phyloP scores from a whole-genome alignment of 35 echinoderm and acorn worm genomes.

The Heliocidaris erythrogramma region DNA sequence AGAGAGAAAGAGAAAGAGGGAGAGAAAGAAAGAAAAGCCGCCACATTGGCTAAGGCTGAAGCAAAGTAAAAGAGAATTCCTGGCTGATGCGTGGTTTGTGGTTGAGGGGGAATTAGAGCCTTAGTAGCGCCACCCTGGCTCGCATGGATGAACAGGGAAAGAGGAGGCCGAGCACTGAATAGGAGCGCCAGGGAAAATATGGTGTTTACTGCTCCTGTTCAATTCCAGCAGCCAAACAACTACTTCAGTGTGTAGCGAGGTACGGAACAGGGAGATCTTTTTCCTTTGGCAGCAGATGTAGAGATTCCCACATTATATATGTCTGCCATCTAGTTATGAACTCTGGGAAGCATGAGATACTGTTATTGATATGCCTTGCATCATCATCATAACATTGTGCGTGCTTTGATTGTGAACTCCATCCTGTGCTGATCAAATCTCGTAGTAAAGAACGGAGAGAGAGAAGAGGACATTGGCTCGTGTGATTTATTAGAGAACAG shows the following conservation, averaged over 20 bases:
- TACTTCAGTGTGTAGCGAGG: not conserved
- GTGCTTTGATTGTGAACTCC: constrained; percentile 1
- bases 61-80: constrained; percentile 3
- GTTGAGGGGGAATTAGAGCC: constrained; percentile 22
- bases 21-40: too few relatives aligned
- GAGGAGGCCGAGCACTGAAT: constrained; percentile 21
- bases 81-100: constrained; percentile 13
- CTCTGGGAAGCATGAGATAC: not conserved
- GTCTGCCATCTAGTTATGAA: not conserved
- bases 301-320: constrained; percentile 18
- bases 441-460: not conserved
- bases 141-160: constrained; percentile 25
- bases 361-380: not conserved
- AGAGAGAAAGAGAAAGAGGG: not conserved
- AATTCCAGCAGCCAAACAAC: not conserved
- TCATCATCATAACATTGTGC: not conserved
- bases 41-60: not conserved
- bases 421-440: not conserved
- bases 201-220: constrained; percentile 28
- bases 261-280: not conserved
- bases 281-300: constrained; percentile 20
- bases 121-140: constrained; percentile 23
- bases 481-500: constrained; percentile 3
- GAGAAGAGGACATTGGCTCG: not conserved
- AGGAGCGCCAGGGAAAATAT: not conserved